Evolutionary conservation across 1,140 invertebrate genomes (phyloP), one percentile per base, ranked within the genome.

Genomic region (Polyergus mexicanus): DNA sequence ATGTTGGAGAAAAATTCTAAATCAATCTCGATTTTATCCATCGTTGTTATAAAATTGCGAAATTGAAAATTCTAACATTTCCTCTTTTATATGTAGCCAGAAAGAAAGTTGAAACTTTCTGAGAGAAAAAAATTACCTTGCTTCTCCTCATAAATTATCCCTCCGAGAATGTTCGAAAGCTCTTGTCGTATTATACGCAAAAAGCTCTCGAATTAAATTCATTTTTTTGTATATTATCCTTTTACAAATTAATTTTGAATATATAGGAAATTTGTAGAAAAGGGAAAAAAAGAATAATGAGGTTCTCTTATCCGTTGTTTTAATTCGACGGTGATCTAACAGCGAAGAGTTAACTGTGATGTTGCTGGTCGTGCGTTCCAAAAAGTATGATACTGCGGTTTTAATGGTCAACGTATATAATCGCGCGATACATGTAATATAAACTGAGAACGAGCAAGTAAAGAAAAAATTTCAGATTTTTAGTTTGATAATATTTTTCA

Each of bases 161-260:
- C 63, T 78, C 44, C 6, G 58, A 54, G 76, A 68, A 10, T 19
- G n/a, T 68, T 68, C 22, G 63, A 38, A 38, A 69, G 25, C 44
- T 54, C 32, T 69, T 35, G 28, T 63, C n/a, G 41, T 44, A 28
- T 38, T 7, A 19, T 72, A 22, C 28, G 19, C 35, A 74, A 13
- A 60, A 7, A 77, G 65, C 41, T 77, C 10, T 77, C 41, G 3
- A 1, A 65, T 77, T 28, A 77, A 77, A 65, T 65, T 77, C 22
- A 32, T 8, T 11, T 68, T 54, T 8, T 8, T 5, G 22, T 63
- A 69, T 25, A 54, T 54, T 68, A 35, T 38, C 13, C 13, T 65
- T 51, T 77, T 32, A 65, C 22, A 47, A 65, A 0, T 47, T 13
- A 32, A 25, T 58, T 38, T 65, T 19, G 25, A 65, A 5, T 62